Percentiles rank a stretch among this genome's conserved stretches.
Conservation (phyloP, 2,113 vertebrate species). For the Xiphorhynchus elegans region DNA sequence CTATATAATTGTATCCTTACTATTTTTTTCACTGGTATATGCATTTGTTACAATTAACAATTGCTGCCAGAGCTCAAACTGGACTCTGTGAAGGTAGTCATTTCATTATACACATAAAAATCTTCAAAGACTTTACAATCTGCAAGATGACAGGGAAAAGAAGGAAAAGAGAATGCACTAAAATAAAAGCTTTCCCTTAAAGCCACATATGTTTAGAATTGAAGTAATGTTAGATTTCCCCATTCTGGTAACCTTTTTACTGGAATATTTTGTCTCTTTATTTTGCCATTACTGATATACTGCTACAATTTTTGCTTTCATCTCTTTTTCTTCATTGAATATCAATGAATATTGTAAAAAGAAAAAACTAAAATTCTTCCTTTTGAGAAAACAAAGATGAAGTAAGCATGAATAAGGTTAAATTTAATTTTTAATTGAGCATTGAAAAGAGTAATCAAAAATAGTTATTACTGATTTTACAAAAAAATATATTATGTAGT, state of each 20-base stretch:
- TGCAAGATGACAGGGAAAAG: neutral
- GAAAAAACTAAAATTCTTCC: neutral
- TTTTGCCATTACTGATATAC: neutral
- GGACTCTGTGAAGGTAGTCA: neutral
- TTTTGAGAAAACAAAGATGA: neutral
- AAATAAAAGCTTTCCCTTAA: neutral
- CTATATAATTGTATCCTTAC: neutral
- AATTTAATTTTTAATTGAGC: neutral
- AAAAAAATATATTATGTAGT: neutral
- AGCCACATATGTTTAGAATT: neutral
- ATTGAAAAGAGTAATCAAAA: neutral
- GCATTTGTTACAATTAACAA: neutral
- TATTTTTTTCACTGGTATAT: neutral
- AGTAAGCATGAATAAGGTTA: neutral
- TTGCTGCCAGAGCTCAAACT: neutral
- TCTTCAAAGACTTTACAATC: neutral
- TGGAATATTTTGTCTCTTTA: rapidly evolving
- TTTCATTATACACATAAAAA: neutral
- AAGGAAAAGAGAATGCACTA: neutral
- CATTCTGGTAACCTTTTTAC: neutral
- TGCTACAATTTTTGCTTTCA: neutral
- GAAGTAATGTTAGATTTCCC: neutral
- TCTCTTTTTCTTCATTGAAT: neutral
- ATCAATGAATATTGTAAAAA: neutral
- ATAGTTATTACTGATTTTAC: neutral